Percentiles rank a stretch among this genome's conserved stretches.
phyloP scores from a whole-genome alignment of 1,140 invertebrate genomes.

The Brachionus sp. region DNA sequence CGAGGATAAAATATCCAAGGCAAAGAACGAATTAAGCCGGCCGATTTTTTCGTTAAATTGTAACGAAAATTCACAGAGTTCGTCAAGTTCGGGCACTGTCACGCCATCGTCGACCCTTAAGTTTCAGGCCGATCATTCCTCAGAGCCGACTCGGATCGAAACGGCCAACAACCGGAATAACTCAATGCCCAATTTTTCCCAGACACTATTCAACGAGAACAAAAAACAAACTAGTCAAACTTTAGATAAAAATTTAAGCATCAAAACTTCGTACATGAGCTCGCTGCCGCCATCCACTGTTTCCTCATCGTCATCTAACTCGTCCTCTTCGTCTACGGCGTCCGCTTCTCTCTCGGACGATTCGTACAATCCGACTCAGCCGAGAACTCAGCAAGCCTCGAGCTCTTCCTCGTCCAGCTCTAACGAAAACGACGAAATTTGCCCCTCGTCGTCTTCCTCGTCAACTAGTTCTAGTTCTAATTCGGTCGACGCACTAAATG shows the following conservation, averaged over 20 bases:
- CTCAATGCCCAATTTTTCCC: slow-evolving; percentile 18
- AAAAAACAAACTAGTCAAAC: slow-evolving; percentile 41
- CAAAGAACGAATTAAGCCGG: background rate
- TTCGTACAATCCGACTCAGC: background rate
- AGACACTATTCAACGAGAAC: background rate
- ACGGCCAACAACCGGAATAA: background rate
- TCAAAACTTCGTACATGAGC: slow-evolving; percentile 8
- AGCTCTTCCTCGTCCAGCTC: slow-evolving; percentile 17
- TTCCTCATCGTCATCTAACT: slow-evolving; percentile 13
- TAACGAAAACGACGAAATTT: slow-evolving; percentile 11
- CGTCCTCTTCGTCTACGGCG: background rate
- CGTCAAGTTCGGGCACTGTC: background rate
- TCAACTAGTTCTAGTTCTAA: background rate
- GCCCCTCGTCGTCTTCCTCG: background rate
- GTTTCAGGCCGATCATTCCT: background rate
- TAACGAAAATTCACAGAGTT: slow-evolving; percentile 8
- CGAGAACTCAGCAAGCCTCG: background rate
- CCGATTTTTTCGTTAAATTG: slow-evolving; percentile 16
- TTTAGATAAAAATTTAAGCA: slow-evolving; percentile 7
- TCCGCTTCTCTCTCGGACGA: slow-evolving; percentile 15
- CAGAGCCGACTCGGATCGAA: background rate
- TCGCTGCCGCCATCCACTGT: background rate
- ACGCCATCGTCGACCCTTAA: background rate
- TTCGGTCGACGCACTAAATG: background rate
- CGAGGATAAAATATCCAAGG: background rate